Percentiles rank a stretch among this genome's conserved stretches.
Evolutionary conservation across 2,888 invertebrate genomes (phyloP).

Genomic region (Punctoribates punctum): DNA sequence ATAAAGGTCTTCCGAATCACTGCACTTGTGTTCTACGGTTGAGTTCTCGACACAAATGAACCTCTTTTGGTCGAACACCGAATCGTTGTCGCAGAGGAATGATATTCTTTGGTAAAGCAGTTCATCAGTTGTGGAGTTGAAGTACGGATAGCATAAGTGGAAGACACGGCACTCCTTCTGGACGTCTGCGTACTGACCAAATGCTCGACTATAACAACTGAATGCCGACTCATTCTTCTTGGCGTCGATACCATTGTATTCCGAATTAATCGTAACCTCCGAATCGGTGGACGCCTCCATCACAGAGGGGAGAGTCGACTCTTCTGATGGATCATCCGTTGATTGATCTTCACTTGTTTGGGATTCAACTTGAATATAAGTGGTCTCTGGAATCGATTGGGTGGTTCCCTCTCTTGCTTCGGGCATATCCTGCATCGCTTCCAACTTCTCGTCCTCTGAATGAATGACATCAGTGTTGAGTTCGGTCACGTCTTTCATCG

Average conservation of each 20-base stretch:
- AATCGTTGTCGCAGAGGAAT: slow-evolving; percentile 4
- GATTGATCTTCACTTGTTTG: neutral
- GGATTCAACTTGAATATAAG: too few species aligned
- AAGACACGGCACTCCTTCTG: slow-evolving; percentile 14
- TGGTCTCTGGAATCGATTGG: too few species aligned
- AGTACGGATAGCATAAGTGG: slow-evolving; percentile 33
- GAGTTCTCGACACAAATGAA: slow-evolving; percentile 33
- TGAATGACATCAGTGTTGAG: too few species aligned
- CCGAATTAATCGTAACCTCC: neutral
- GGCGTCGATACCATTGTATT: slow-evolving; percentile 6
- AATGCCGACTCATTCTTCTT: neutral
- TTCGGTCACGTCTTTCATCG: neutral
- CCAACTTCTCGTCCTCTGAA: too few species aligned
- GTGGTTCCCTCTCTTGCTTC: too few species aligned
- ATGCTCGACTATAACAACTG: slow-evolving; percentile 18
- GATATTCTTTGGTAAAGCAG: slow-evolving; percentile 26
- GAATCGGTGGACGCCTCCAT: neutral
- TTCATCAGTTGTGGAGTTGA: slow-evolving; percentile 14
- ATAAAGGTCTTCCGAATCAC: neutral
- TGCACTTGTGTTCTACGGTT: slow-evolving; percentile 26
- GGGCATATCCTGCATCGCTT: too few species aligned
- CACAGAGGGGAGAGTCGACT: neutral
- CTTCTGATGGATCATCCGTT: neutral
- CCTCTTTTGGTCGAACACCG: slow-evolving; percentile 16
- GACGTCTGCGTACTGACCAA: slow-evolving; percentile 26